Conservation (phyloP, 2,797 vertebrate genomes). For the Octomys mimax region DNA sequence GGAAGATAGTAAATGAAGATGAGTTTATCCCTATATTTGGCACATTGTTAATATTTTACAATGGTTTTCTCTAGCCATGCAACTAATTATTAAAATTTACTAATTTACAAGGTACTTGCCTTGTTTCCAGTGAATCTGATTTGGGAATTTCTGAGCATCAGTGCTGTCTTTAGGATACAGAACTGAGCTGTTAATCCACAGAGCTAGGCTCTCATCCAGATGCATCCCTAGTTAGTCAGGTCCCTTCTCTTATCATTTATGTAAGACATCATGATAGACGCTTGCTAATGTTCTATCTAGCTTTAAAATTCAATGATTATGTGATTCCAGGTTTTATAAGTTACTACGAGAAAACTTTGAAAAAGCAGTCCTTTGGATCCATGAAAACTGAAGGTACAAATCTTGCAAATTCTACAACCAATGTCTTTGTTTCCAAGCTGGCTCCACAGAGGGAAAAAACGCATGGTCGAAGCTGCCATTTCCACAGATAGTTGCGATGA, state of each 20-base stretch:
- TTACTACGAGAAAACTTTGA: not conserved
- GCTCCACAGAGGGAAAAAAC: not conserved
- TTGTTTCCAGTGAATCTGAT: not conserved
- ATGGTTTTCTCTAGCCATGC: not conserved
- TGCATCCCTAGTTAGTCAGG: not conserved
- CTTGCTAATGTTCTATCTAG: not conserved
- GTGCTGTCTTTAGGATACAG: not conserved
- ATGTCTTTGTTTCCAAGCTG: not conserved
- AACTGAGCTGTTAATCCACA: conserved; percentile 33
- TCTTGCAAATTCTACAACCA: not conserved
- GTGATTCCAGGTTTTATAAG: conserved; percentile 29
- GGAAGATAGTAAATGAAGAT: not conserved
- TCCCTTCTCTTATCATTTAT: not conserved
- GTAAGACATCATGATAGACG: not conserved
- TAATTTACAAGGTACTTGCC: not conserved
- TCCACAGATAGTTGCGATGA: not conserved
- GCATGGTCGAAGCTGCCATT: not conserved
- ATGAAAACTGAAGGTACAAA: not conserved
- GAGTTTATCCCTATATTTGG: conserved; percentile 2
- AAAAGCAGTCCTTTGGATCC: not conserved
- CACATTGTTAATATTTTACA: conserved; percentile 6
- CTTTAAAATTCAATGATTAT: conserved; percentile 48
- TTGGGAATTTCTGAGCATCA: conserved; percentile 24
- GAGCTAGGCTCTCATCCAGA: not conserved
- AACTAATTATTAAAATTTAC: conserved; percentile 48